phyloP scores from a whole-genome alignment of 2,113 vertebrate genomes.

The Rissa tridactyla region DNA sequence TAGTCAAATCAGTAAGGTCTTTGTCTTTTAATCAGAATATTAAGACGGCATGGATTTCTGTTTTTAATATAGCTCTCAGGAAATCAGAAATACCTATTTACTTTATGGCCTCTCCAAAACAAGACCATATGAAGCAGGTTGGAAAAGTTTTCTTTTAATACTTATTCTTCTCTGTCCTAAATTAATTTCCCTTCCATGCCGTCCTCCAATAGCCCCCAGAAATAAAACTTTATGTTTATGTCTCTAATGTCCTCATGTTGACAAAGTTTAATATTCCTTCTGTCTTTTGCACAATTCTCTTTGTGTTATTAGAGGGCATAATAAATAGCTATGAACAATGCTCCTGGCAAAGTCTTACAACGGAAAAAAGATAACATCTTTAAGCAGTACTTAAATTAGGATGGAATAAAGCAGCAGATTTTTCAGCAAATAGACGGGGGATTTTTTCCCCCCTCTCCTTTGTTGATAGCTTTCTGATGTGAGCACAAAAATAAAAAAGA shows the following conservation, averaged over 20 bases:
- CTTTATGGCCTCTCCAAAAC: neutral
- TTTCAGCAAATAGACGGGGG: neutral
- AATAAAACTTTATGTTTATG: neutral
- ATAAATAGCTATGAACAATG: neutral
- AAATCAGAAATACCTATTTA: slow-evolving; percentile 1
- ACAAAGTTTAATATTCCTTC: neutral
- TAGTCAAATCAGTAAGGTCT: neutral
- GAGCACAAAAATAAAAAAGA: neutral
- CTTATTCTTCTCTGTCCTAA: neutral
- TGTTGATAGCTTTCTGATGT: neutral
- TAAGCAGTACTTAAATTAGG: neutral
- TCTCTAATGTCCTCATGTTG: neutral
- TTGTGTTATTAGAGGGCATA: neutral
- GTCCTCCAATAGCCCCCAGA: neutral
- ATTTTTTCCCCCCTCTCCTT: neutral
- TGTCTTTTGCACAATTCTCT: neutral
- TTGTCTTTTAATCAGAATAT: slow-evolving; percentile 6
- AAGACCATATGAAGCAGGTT: neutral
- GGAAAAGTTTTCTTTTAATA: neutral
- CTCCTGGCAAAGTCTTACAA: neutral
- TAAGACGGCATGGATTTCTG: neutral
- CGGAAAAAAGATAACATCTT: neutral
- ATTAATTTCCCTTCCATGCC: neutral
- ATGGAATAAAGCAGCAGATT: neutral
- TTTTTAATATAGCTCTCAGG: neutral